A percentile compares a stretch with the other conserved stretches of the same genome.
Conservation (phyloP, 2,797 vertebrate species). For the Lagocephalus sceleratus region DNA sequence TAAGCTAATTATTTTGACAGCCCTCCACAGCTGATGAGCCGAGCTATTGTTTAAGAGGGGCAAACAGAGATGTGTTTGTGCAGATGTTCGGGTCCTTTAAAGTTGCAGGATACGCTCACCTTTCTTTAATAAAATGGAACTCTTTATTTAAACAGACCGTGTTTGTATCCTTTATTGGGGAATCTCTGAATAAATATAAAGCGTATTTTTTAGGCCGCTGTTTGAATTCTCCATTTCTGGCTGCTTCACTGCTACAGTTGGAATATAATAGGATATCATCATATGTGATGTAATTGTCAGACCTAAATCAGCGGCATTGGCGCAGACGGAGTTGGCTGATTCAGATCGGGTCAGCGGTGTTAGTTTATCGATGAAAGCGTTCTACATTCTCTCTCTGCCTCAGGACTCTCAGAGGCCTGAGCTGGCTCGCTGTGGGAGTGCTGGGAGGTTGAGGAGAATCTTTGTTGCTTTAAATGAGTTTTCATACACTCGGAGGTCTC, state of each 20-base stretch:
- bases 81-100: constrained; percentile 8
- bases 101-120: neutral
- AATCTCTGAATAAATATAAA: constrained; percentile 8
- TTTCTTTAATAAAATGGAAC: neutral
- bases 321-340: constrained; percentile 25
- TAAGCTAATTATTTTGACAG: constrained; percentile 75
- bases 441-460: constrained; percentile 33
- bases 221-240: constrained; percentile 16
- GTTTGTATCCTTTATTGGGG: constrained; percentile 2
- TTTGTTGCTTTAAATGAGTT: constrained; percentile 18
- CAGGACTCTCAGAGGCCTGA: constrained; percentile 24
- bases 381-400: constrained; percentile 31
- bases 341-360: constrained; percentile 30
- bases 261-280: constrained; percentile 23
- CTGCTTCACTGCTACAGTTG: constrained; percentile 1
- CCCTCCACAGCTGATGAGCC: constrained; percentile 29
- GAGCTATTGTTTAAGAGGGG: constrained; percentile 33
- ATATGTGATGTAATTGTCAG: constrained; percentile 11
- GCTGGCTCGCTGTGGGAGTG: constrained; percentile 15
- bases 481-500: constrained; percentile 27
- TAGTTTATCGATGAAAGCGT: constrained; percentile 34
- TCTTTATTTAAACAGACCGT: neutral
- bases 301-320: constrained; percentile 16
- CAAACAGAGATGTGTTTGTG: constrained; percentile 21
- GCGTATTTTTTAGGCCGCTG: constrained; percentile 12